Conservation (phyloP, 2,888 invertebrate species). For the Drosophila tanythrix region DNA sequence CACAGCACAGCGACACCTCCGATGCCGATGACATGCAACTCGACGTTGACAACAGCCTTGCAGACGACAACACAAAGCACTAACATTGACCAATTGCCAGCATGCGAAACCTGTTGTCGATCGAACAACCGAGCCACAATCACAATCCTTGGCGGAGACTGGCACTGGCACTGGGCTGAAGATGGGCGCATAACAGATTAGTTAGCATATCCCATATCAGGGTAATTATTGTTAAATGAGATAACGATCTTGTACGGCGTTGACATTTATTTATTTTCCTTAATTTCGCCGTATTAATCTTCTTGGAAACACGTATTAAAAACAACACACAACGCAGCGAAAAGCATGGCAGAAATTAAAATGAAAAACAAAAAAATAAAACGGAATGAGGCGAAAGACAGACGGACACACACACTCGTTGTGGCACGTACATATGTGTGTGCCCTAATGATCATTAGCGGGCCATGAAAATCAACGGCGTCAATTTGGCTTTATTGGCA, state of each 20-base stretch:
- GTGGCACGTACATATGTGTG: conserved; percentile 53
- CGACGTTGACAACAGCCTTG: conserved; percentile 41
- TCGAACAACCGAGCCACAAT: conserved; percentile 26
- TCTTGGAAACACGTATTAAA: conserved; percentile 81
- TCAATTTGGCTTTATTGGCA: conserved; percentile 61
- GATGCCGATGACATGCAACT: conserved; percentile 61
- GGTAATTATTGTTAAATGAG: conserved; percentile 86
- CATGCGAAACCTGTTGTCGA: conserved; percentile 63
- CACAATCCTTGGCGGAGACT: conserved; percentile 9
- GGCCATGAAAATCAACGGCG: conserved; percentile 55
- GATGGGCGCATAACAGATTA: conserved; percentile 82
- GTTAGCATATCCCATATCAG: conserved; percentile 85
- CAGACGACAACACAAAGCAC: conserved; percentile 70
- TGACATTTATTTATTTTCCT: conserved; percentile 86
- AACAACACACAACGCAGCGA: conserved; percentile 37
- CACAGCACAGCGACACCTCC: conserved; percentile 68
- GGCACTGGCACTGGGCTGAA: conserved; percentile 19
- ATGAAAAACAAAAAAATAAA: conserved; percentile 12
- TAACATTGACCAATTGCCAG: conserved; percentile 64
- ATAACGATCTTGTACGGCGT: conserved; percentile 85
- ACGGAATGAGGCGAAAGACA: conserved; percentile 1
- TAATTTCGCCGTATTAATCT: conserved; percentile 85
- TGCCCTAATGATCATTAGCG: conserved; percentile 55
- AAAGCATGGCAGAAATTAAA: conserved; percentile 41
- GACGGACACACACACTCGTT: conserved; percentile 29